Evolutionary conservation across 2,113 vertebrate species (phyloP).

Genomic region (Sapajus apella): DNA sequence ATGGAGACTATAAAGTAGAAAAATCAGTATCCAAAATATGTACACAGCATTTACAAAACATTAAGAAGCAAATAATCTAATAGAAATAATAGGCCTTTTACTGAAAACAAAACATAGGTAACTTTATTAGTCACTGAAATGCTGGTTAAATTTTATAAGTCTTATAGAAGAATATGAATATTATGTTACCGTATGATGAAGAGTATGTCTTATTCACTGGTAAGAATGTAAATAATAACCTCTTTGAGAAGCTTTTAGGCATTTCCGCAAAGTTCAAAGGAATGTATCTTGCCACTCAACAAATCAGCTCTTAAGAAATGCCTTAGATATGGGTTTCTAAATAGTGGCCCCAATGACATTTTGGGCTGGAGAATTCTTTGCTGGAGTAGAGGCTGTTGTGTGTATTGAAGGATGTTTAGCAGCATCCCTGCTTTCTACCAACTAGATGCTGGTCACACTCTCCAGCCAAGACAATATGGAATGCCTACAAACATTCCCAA

Average conservation of each 20-base stretch:
- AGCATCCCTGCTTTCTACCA: neutral
- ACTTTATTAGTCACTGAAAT: neutral
- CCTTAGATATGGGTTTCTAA: neutral
- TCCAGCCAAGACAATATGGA: neutral
- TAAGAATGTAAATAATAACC: neutral
- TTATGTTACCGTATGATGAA: neutral
- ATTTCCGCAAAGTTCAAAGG: neutral
- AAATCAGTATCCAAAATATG: neutral
- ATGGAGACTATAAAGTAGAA: neutral
- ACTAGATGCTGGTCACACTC: no score
- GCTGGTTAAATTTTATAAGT: neutral
- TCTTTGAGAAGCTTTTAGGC: neutral
- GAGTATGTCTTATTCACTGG: neutral
- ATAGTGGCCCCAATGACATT: neutral
- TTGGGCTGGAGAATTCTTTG: neutral
- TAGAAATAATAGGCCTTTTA: neutral
- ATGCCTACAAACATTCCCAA: neutral
- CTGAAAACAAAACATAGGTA: neutral
- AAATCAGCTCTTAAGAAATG: neutral
- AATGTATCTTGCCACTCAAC: neutral
- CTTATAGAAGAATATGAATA: neutral
- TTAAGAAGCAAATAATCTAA: neutral
- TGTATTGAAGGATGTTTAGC: neutral
- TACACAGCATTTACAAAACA: neutral
- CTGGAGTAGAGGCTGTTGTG: accelerated